Conservation (phyloP, 2,797 vertebrate species). For the Allobates femoralis region DNA sequence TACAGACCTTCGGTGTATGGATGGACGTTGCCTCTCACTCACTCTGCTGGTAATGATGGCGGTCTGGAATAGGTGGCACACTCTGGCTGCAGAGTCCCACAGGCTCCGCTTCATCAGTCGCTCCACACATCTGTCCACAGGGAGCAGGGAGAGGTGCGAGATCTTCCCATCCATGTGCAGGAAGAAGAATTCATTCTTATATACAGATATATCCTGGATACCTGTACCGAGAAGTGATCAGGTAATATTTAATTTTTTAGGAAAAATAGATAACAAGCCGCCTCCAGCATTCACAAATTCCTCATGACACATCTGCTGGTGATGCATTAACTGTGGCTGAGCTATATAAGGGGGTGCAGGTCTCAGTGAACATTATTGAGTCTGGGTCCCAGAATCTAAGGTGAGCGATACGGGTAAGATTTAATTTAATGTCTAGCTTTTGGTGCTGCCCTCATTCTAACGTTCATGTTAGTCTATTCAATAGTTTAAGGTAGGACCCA, state of each 20-base stretch:
- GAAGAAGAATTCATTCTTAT: conserved; percentile 91
- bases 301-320: not conserved
- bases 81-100: conserved; percentile 84
- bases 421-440: no score
- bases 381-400: not conserved
- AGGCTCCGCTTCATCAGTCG: conserved; percentile 86
- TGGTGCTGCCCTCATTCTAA: no score
- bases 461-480: no score
- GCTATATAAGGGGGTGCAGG: not conserved
- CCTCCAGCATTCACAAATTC: not conserved
- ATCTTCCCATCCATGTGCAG: conserved; percentile 87
- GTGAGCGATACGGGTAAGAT: no score
- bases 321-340: not conserved
- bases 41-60: conserved; percentile 84
- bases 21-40: conserved; percentile 64
- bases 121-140: conserved; percentile 89
- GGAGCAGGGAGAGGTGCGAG: conserved; percentile 86
- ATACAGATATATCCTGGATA: conserved; percentile 86
- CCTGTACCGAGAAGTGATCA: conserved; percentile 80
- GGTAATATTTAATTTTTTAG: no score
- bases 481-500: not conserved
- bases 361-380: not conserved
- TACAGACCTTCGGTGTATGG: not conserved
- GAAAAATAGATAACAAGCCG: no score
- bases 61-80: conserved; percentile 91